These are phyloP conservation scores for Chaunax sp. DNA, from an alignment of 2,797 vertebrate genomes.

Conservation along the genomic window DNA sequence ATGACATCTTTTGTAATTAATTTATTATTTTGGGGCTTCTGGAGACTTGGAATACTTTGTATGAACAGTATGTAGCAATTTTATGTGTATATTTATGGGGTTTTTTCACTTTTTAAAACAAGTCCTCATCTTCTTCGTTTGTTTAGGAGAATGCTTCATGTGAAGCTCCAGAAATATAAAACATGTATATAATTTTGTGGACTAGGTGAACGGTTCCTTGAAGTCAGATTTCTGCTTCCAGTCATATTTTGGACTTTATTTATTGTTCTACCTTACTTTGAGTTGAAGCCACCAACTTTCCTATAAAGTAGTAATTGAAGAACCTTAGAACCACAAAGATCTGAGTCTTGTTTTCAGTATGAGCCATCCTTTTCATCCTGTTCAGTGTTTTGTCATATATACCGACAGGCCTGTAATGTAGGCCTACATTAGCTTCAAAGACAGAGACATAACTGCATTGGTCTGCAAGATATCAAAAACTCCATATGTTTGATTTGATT, in stretches of 20 bases:
- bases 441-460: background rate
- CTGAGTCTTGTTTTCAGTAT: conserved; percentile 26
- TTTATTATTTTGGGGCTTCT: too few species aligned
- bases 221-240: background rate
- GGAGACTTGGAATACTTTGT: too few species aligned
- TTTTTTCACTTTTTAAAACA: too few species aligned
- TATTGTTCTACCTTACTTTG: background rate
- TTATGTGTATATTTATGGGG: too few species aligned
- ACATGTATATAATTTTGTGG: too few species aligned
- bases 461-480: background rate
- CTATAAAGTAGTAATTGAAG: background rate
- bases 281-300: background rate
- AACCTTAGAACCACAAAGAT: background rate
- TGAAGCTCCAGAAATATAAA: too few species aligned
- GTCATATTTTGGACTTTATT: background rate
- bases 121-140: too few species aligned
- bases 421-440: conserved; percentile 8
- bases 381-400: conserved; percentile 48
- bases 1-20: too few species aligned
- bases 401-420: conserved; percentile 38
- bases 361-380: conserved; percentile 41
- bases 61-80: too few species aligned
- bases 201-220: too few species aligned
- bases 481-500: background rate
- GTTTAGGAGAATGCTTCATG: too few species aligned